Evolutionary conservation across 2,113 vertebrate genomes (phyloP), one percentile per base, ranked within the genome.

Genomic region (Andinoacara biseriatus): DNA sequence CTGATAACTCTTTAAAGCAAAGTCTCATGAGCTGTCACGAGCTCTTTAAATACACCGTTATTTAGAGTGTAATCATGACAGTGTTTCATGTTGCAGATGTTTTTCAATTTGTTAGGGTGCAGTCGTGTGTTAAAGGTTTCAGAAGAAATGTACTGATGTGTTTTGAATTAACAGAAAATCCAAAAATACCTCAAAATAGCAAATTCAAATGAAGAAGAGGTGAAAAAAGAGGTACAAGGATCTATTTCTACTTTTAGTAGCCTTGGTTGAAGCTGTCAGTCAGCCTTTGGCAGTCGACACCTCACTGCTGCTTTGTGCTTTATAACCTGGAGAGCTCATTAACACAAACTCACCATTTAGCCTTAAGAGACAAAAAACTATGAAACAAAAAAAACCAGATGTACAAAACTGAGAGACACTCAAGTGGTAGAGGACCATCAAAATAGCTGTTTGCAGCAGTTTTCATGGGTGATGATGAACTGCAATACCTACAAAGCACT

Each of bases 391-490:
- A 88, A 93, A 90, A 91, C 93, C 92, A 96, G 95, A 89, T 88
- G 91, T 92, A 89, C 80, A 80, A 90, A 93, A 91, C 74, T 89
- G 82, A 86, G 90, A 94, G 94, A 93, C 95, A 95, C 94, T 94
- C 89, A 89, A 95, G 86, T 93, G 84, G 83, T 93, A 90, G 95
- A 96, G 91, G 90, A 92, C 94, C 90, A 95, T 90, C 92, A 91
- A 95, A 95, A 95, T 90, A 95, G 80, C 57, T 69, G 94, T 93
- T 87, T 88, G 92, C 75, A 92, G 93, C 61, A 92, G 86, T 95
- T 97, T 96, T 96, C 94, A 95, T 92, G 95, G 93, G 94, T 96
- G 97, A 96, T 97, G 96, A 97, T 89, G 95, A 97, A 93, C 95
- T 96, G 95, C 95, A 87, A 93, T 94, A 94, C 95, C 95, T 81